A percentile compares a stretch with the other conserved stretches of the same genome.
Conservation (phyloP, 2,113 vertebrate genomes). For the Calidris pygmaea region DNA sequence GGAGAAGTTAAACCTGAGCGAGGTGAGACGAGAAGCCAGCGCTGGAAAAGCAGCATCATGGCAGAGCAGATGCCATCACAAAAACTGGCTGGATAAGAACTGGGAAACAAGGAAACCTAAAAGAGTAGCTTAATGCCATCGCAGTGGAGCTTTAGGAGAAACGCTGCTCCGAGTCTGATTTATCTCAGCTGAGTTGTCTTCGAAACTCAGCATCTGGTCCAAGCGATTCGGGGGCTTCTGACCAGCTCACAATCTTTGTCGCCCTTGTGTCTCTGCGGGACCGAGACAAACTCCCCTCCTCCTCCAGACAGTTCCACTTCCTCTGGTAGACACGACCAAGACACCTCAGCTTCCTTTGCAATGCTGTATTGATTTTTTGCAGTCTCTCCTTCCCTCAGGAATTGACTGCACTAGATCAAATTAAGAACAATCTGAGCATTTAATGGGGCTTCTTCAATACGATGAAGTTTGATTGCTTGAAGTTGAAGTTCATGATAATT, state of each 20-base stretch:
- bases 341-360: neutral
- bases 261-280: neutral
- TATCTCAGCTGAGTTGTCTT: neutral
- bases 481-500: conserved; percentile 69
- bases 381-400: conserved; percentile 59
- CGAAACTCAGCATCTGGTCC: neutral
- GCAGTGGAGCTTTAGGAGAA: neutral
- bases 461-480: conserved; percentile 54
- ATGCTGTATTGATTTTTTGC: conserved; percentile 61
- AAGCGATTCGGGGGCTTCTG: neutral
- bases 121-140: neutral
- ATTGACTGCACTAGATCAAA: conserved; percentile 61
- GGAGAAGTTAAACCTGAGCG: neutral
- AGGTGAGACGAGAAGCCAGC: neutral
- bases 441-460: conserved; percentile 54
- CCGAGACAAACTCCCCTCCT: neutral
- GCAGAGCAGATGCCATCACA: neutral
- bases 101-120: neutral
- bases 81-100: neutral
- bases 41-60: neutral
- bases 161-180: neutral
- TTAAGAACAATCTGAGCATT: conserved; percentile 69
- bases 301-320: neutral
- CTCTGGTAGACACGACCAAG: neutral
- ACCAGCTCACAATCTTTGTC: neutral